A percentile compares a stretch with the other conserved stretches of the same genome.
Evolutionary conservation across 2,888 invertebrate genomes (phyloP).

Genomic region (Prenolepis imparis): DNA sequence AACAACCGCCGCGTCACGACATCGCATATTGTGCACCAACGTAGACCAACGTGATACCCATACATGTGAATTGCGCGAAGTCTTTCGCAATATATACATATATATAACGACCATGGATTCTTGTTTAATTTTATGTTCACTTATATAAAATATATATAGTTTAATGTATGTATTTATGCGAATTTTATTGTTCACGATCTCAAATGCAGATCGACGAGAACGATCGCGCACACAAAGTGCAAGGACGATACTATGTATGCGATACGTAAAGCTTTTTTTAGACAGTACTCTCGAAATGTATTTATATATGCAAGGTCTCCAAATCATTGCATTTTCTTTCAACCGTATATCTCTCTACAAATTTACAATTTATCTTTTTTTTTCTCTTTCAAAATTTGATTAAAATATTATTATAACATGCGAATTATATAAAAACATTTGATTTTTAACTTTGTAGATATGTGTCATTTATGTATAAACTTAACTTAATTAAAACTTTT

Average conservation of each 20-base stretch:
- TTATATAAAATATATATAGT: neutral
- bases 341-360: neutral
- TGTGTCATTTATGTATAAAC: neutral
- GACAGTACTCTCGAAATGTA: constrained; percentile 13
- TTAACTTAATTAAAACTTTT: neutral
- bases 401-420: neutral
- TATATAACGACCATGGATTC: neutral
- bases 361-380: neutral
- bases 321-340: constrained; percentile 4
- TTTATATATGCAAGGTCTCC: constrained; percentile 6
- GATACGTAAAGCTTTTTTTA: constrained; percentile 38
- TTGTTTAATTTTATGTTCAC: neutral
- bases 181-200: constrained; percentile 8
- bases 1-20: constrained; percentile 10
- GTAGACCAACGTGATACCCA: neutral
- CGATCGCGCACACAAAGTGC: constrained; percentile 12
- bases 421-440: neutral
- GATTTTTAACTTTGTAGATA: neutral
- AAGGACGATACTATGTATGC: constrained; percentile 25
- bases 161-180: no score
- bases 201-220: neutral
- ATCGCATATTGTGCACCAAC: neutral
- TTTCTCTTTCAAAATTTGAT: neutral
- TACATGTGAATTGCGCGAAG: constrained; percentile 21
- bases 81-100: neutral